A percentile compares a stretch with the other conserved stretches of the same genome.
phyloP scores from a whole-genome alignment of 2,797 vertebrate genomes.

The Distichodus sexfasciatus region DNA sequence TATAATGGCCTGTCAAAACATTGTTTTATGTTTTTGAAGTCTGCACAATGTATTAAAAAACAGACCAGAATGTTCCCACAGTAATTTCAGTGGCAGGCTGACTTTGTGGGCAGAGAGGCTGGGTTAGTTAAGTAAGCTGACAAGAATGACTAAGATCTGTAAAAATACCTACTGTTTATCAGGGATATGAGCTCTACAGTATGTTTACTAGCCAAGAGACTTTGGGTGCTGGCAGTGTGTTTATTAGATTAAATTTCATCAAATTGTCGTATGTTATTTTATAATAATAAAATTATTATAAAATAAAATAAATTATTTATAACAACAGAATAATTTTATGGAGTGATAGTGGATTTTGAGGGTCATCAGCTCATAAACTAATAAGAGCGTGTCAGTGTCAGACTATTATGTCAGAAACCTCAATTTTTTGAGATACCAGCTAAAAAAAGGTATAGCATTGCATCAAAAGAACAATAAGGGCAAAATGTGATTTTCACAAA shows the following conservation, averaged over 20 bases:
- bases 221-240: neutral
- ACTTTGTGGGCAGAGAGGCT: constrained; percentile 6
- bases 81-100: constrained; percentile 9
- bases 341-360: no score
- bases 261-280: no score
- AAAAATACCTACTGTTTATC: constrained; percentile 40
- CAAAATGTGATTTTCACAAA: neutral
- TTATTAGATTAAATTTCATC: neutral
- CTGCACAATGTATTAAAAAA: neutral
- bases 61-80: neutral
- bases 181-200: constrained; percentile 22
- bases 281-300: no score
- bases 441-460: neutral
- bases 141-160: constrained; percentile 35
- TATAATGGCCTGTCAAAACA: neutral
- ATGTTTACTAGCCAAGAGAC: constrained; percentile 26
- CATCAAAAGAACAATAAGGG: neutral
- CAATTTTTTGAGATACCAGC: neutral
- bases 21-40: constrained; percentile 2
- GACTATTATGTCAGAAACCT: no score
- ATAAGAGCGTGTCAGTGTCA: no score
- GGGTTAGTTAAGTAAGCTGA: constrained; percentile 27
- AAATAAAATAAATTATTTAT: no score
- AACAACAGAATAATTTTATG: no score
- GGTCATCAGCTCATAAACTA: no score